Base-by-base conservation (phyloP, 2,888 invertebrate species). In the Drosophila cognata region DNA sequence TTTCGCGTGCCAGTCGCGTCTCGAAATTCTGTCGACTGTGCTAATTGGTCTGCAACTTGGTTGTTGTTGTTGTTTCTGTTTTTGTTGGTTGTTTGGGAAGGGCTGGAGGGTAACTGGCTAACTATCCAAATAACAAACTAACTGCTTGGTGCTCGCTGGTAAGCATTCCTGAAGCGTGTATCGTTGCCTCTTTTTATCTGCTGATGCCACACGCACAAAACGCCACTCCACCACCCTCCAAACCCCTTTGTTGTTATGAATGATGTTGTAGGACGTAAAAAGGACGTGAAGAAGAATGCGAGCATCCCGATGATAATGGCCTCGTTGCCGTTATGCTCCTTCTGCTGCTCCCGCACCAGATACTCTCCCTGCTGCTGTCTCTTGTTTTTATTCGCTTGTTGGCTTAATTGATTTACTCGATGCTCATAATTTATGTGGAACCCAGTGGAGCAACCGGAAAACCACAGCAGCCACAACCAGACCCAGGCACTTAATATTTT, bases 381-480 rank as follows among this genome's bases (percentile, higher is more conserved):
- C 68, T 61, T 86, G 63, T 55, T 72, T 66, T 48, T 78, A 29
- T 63, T 71, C 56, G 77, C 55, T 81, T 87, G 85, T 83, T 84
- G 82, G 77, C 85, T 85, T 91, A 91, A 91, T 91, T 91, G 87
- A 91, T 91, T 91, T 91, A 88, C 80, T 82, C 72, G 71, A 70
- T 72, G 80, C 78, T 76, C 88, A 79, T 91, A 76, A 89, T 83
- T 89, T 78, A 87, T 84, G 76, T 71, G 69, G 55, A 60, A 57
- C 61, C 61, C 46, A 13, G 21, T 43, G 50, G 21, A 33, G 21
- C 21, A 18, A 11, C 25, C 28, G 31, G 31, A 4, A 64, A 68
- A 33, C 50, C 43, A 48, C 53, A 63, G 29, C 46, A 50, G 28
- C 63, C 29, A 56, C 50, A 69, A 31, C n/a, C 55, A 43, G 10